phyloP scores from a whole-genome alignment of 2,888 invertebrate genomes.

The Anarsia innoxiella region DNA sequence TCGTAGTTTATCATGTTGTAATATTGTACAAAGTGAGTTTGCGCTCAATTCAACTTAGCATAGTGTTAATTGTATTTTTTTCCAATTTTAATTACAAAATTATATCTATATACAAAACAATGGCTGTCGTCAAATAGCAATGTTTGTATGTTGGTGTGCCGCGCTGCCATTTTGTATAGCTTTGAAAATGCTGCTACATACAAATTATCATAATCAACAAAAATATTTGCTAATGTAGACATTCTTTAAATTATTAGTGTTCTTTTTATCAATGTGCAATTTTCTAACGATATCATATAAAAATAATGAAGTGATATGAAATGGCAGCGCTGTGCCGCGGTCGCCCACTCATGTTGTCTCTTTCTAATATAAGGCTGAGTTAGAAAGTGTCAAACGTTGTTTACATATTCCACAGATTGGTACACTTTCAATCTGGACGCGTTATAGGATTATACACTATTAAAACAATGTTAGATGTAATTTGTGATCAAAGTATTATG shows the following conservation, averaged over 20 bases:
- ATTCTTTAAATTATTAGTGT: background rate
- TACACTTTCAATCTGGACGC: constrained; percentile 33
- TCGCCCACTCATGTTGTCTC: constrained; percentile 53
- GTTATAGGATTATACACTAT: constrained; percentile 20
- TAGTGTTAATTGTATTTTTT: constrained; percentile 48
- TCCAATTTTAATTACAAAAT: constrained; percentile 33
- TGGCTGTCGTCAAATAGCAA: constrained; percentile 45
- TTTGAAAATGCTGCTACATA: too few relatives aligned
- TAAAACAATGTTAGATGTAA: constrained; percentile 31
- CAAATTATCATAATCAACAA: too few relatives aligned
- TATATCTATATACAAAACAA: constrained; percentile 39
- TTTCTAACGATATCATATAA: background rate
- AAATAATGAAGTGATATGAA: constrained; percentile 8
- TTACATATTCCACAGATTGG: constrained; percentile 21
- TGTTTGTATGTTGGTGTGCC: constrained; percentile 34
- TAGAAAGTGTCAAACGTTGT: constrained; percentile 62
- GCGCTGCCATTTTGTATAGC: constrained; percentile 22
- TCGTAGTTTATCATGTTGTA: constrained; percentile 51
- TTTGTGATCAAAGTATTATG: constrained; percentile 66
- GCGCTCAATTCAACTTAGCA: constrained; percentile 69
- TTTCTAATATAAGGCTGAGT: constrained; percentile 74
- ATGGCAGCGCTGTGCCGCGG: constrained; percentile 29
- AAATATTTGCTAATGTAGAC: too few relatives aligned
- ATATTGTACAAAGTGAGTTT: constrained; percentile 73
- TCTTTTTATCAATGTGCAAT: background rate